phyloP scores from a whole-genome alignment of 1,140 invertebrate genomes.

The Brachionus angularis region DNA sequence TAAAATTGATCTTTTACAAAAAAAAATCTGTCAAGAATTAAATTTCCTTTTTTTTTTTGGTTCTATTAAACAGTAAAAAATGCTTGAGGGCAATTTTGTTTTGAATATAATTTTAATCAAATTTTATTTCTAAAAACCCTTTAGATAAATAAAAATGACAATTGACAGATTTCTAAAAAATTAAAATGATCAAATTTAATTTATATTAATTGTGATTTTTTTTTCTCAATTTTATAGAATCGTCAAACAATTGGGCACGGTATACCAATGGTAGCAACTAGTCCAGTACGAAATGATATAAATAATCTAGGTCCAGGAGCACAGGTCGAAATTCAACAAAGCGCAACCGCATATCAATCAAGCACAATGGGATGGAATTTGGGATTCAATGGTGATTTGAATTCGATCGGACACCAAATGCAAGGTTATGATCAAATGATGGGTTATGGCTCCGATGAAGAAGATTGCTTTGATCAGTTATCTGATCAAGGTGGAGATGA shows the following conservation, averaged over 20 bases:
- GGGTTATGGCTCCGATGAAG: constrained; percentile 31
- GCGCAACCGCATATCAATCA: constrained; percentile 19
- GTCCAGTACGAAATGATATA: constrained; percentile 42
- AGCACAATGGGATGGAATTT: constrained; percentile 23
- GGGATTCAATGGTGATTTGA: background rate
- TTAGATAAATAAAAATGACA: too few species aligned
- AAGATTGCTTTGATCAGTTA: constrained; percentile 32
- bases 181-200: background rate
- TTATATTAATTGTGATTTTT: background rate
- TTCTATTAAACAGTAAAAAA: too few species aligned
- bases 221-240: constrained; percentile 28
- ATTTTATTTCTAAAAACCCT: too few species aligned
- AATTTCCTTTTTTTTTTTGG: background rate
- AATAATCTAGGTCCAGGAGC: constrained; percentile 10
- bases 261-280: constrained; percentile 31
- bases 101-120: too few species aligned
- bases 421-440: constrained; percentile 19
- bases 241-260: constrained; percentile 37
- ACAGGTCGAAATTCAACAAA: constrained; percentile 40
- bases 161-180: background rate
- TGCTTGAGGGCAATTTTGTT: background rate
- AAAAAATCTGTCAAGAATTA: too few species aligned
- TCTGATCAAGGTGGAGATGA: constrained; percentile 38
- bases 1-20: background rate
- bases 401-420: background rate